A percentile compares a stretch with the other conserved stretches of the same genome.
These are phyloP conservation scores for Epizoanthus rinbou DNA, from an alignment of 92 coral and sea anemone genomes.

Conservation along the genomic window DNA sequence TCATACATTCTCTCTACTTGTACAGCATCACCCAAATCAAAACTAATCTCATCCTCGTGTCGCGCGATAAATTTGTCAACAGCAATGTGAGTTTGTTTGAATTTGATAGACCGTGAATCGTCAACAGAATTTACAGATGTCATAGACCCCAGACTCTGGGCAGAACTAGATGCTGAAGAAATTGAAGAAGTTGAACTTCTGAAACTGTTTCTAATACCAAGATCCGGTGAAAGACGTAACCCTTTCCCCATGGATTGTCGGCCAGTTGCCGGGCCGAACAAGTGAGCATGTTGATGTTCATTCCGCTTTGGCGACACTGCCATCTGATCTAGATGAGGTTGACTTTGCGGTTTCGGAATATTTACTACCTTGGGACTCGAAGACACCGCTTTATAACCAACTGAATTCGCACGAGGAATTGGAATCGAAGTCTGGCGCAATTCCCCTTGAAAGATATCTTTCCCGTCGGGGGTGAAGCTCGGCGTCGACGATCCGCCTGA, in stretches of 20 bases:
- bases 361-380: conserved; percentile 19
- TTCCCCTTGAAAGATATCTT: not conserved
- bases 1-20: conserved; percentile 69
- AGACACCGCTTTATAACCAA: conserved; percentile 16
- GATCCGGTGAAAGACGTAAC: conserved; percentile 19
- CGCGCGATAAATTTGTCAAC: conserved; percentile 85
- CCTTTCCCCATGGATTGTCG: not conserved
- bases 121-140: conserved; percentile 34
- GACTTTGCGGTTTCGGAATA: conserved; percentile 34
- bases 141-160: conserved; percentile 27
- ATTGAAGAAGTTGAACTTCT: conserved; percentile 29
- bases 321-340: not conserved
- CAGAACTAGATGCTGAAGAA: conserved; percentile 35
- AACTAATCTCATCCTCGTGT: conserved; percentile 80
- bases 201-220: conserved; percentile 8
- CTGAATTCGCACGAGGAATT: conserved; percentile 19
- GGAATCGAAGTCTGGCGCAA: not conserved
- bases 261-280: conserved; percentile 21
- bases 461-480: conserved; percentile 11
- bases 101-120: conserved; percentile 25
- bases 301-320: not conserved
- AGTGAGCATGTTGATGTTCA: conserved; percentile 25
- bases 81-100: conserved; percentile 91
- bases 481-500: conserved; percentile 25
- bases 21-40: conserved; percentile 89